Conservation (phyloP, 2,797 vertebrate genomes). For the Phylloscopus collybita region DNA sequence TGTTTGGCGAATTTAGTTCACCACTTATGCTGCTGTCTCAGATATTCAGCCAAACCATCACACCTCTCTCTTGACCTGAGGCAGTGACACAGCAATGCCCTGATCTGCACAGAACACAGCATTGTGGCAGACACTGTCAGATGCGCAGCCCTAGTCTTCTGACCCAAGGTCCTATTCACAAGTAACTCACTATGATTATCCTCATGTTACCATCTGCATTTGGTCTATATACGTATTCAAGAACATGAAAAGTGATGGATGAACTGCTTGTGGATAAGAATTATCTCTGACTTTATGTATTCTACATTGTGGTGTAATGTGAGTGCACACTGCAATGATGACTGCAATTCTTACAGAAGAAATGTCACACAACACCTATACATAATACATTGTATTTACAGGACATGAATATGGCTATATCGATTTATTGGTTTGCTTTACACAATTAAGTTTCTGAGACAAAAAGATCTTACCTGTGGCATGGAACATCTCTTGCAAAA, state of each 20-base stretch:
- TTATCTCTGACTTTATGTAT: not conserved
- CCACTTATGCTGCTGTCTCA: not conserved
- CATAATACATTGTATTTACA: not conserved
- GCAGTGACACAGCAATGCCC: not conserved
- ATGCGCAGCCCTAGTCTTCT: not conserved
- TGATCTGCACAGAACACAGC: not conserved
- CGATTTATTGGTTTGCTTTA: not conserved
- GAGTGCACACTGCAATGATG: not conserved
- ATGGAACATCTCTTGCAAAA: constrained; percentile 18
- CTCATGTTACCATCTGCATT: not conserved
- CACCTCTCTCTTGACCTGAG: not conserved
- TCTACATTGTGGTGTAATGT: not conserved
- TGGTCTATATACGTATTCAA: not conserved
- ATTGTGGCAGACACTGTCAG: not conserved
- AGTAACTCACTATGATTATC: not conserved
- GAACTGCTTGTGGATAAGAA: not conserved
- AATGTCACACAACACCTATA: not conserved
- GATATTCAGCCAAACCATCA: not conserved
- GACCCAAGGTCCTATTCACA: not conserved
- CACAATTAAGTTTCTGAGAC: not conserved
- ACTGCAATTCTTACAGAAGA: not conserved
- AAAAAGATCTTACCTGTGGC: constrained; percentile 67
- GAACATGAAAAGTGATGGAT: not conserved
- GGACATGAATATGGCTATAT: not conserved
- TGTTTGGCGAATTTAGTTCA: not conserved